Conservation (phyloP, 2,113 vertebrate genomes). For the Bubo blakistoni region DNA sequence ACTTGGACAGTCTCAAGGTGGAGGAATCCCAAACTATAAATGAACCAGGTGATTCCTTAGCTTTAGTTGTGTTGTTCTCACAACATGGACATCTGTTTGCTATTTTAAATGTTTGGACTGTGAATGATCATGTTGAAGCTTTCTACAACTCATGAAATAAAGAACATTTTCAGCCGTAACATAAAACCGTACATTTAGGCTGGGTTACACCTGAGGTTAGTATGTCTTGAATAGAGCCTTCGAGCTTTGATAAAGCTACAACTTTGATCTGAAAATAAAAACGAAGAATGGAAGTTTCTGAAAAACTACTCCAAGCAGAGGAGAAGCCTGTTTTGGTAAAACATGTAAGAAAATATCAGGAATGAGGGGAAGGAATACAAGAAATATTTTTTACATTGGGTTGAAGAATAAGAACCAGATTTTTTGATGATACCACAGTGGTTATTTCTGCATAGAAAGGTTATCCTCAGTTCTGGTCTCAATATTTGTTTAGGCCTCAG, state of each 20-base stretch:
- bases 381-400: background rate
- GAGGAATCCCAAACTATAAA: background rate
- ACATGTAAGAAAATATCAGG: background rate
- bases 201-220: background rate
- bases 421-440: background rate
- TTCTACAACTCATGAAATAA: background rate
- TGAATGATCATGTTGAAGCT: background rate
- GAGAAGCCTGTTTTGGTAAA: background rate
- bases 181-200: background rate
- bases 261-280: constrained; percentile 22
- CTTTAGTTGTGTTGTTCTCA: background rate
- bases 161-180: background rate
- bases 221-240: background rate
- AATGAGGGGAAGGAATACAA: background rate
- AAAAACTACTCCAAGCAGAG: background rate
- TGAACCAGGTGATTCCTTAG: background rate
- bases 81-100: background rate
- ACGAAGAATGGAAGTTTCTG: background rate
- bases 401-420: background rate
- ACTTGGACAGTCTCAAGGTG: background rate
- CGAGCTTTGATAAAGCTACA: background rate
- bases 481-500: background rate
- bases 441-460: background rate
- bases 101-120: background rate
- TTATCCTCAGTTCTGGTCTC: background rate